Evolutionary conservation across 2,888 invertebrate species (phyloP), one percentile per base, ranked within the genome.

Genomic region (Colletes collaris): DNA sequence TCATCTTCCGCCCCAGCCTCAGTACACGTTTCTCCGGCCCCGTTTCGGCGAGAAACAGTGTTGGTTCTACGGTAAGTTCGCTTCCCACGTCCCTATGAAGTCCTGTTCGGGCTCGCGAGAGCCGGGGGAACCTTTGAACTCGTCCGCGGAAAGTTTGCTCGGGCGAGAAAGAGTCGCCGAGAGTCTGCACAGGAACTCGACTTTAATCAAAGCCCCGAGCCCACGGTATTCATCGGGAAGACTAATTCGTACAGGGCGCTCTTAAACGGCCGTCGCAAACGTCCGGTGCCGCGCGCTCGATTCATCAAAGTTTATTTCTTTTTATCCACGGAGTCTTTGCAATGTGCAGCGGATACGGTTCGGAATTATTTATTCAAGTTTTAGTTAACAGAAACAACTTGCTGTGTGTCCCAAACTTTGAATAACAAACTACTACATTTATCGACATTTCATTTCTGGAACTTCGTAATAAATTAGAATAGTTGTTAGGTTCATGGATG

Each of bases 31-130:
- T 90, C 94, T 97, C 86, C 95, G 96, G 80, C 97, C 97, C 46
- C 95, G 96, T 80, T 97, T 97, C 93, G 97, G 96, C 60, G 95
- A 95, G 90, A 95, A 94, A 88, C 95, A 95, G 88, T 97, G 97
- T 93, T 97, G 97, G 97, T 97, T 97, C 94, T 95, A 95, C 93
- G 97, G 97, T 95, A 91, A 94, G 94, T 93, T 75, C 53, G 27
- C 27, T 53, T n/a, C 27, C 62, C 35, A 62, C 64, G 10, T 50
- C 55, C 35, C 8, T 3, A 27, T 37, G 19, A 59, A 55, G 56
- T 69, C 55, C 13, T 53, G 19, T n/a, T 56, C 13, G 40, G 49
- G 40, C 8, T 0, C 37, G 35, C n/a, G 13, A 63, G 16, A 5
- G 5, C 13, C 4, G n/a, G 11, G 44, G 19, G 53, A 49, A 19